These are phyloP conservation scores for Cheilosia urbana DNA, from an alignment of 2,888 invertebrate species.

Conservation along the genomic window DNA sequence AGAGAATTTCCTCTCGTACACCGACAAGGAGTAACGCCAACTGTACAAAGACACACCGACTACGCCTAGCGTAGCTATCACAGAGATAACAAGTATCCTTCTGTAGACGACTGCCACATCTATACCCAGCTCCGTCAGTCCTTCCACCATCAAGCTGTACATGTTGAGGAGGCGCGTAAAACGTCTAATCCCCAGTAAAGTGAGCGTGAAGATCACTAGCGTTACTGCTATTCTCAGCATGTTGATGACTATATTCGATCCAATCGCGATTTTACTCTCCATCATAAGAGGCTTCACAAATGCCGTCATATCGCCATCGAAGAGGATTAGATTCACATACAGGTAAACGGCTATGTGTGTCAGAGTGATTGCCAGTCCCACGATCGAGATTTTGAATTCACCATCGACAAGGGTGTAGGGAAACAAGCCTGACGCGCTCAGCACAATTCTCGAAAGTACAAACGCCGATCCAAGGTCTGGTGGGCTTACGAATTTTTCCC, in stretches of 20 bases:
- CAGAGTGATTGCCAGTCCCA: constrained; percentile 51
- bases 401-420: constrained; percentile 61
- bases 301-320: constrained; percentile 69
- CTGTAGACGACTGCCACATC: constrained; percentile 51
- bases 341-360: constrained; percentile 71
- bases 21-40: neutral
- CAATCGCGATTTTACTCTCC: constrained; percentile 63
- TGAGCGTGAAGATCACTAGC: constrained; percentile 61
- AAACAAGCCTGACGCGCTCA: constrained; percentile 76
- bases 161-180: constrained; percentile 64
- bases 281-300: constrained; percentile 77
- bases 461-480: constrained; percentile 68
- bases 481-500: constrained; percentile 43
- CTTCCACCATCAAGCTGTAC: constrained; percentile 63
- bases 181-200: constrained; percentile 45
- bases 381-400: constrained; percentile 71
- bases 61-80: neutral
- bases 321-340: constrained; percentile 76
- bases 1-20: constrained; percentile 21
- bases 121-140: constrained; percentile 67
- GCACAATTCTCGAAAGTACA: constrained; percentile 42
- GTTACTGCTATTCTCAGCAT: constrained; percentile 75
- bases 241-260: constrained; percentile 74
- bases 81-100: constrained; percentile 25
- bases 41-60: neutral